These are phyloP conservation scores for Poeciliopsis turneri DNA, from an alignment of 2,797 vertebrate genomes.

Conservation along the genomic window DNA sequence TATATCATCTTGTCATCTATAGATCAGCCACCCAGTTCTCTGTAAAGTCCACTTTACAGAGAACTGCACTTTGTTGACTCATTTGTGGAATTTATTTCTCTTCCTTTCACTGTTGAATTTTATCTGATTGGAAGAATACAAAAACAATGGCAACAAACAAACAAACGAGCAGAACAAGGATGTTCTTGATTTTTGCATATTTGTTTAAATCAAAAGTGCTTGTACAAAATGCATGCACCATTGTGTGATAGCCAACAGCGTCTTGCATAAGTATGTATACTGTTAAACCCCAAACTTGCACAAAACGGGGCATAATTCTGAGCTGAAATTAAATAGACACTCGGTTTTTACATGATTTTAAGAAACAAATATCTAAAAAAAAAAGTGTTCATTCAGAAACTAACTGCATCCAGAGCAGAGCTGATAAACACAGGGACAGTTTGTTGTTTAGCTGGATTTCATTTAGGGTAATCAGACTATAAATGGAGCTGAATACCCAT, in stretches of 20 bases:
- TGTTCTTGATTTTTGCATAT: not conserved
- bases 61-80: constrained; percentile 30
- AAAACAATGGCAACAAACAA: constrained; percentile 30
- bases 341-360: not conserved
- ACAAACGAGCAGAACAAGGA: not conserved
- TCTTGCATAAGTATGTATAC: not conserved
- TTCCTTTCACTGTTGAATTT: constrained; percentile 11
- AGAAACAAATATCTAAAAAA: not conserved
- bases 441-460: not conserved
- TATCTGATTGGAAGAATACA: constrained; percentile 43
- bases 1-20: constrained; percentile 40
- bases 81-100: constrained; percentile 20
- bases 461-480: not conserved
- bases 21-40: constrained; percentile 35
- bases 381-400: not conserved
- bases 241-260: not conserved
- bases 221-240: not conserved
- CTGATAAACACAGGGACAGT: too few species aligned
- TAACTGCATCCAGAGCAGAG: too few species aligned
- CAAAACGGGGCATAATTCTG: not conserved
- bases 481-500: not conserved
- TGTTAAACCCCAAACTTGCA: not conserved
- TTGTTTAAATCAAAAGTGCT: not conserved
- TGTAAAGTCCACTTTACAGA: constrained; percentile 8
- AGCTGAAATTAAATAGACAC: not conserved